Base-by-base conservation (phyloP, 2,113 vertebrate genomes). In the Parus major region DNA sequence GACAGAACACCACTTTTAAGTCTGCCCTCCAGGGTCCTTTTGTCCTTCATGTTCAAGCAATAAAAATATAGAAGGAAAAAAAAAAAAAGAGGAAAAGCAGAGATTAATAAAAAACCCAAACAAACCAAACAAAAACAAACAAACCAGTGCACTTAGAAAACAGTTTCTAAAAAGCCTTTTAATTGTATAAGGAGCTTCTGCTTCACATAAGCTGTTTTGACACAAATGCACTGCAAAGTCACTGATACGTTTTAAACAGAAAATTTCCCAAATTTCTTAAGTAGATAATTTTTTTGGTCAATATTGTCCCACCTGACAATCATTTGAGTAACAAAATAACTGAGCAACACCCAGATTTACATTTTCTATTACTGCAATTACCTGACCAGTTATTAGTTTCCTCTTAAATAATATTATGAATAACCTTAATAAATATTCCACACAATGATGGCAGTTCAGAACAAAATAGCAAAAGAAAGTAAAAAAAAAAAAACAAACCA, bases 1-100 rank as follows among this genome's bases (percentile, higher is more conserved):
- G 86, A 95, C 89, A 93, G 94, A 96, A 92, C 36, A 85, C 29
- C 56, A 49, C 92, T 91, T 95, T 94, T 50, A 95, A 90, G 52
- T 69, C 49, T 82, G 49, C 57, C 72, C 90, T 95, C 55, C 36
- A 64, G 70, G 41, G 80, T 33, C 7, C 4, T 88, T 93, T 93
- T 92, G 57, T 93, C 82, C 79, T 95, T 92, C 65, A 39, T 70
- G 78, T 60, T 90, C 53, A 96, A 95, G 94, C 25, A 89, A 88
- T 55, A 78, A 92, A 92, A 94, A 50, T 22, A 75, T 23, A 47
- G 42, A 63, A 76, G 4, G 10, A 77, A 29, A 10, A n/a, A 57
- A 61, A 24, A 39, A 10, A 3, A 21, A 4, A 33, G 25, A 63
- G 11, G 2, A 73, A 90, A 89, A 76, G 7, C 11, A 84, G 86